Evolutionary conservation across 2,888 invertebrate species (phyloP), one percentile per base, ranked within the genome.

Genomic region (Diabrotica balteata): DNA sequence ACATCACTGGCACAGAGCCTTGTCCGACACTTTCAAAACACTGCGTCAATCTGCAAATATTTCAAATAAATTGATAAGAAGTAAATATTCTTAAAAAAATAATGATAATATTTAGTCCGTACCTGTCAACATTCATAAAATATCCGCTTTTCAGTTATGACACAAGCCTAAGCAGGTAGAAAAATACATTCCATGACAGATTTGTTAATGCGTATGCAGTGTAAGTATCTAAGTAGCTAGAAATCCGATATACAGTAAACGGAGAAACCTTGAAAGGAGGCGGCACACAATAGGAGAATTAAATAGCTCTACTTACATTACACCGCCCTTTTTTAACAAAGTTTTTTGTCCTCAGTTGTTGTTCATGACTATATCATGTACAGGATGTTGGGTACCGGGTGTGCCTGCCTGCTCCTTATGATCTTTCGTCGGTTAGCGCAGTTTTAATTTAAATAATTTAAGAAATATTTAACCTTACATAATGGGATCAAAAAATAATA

Each of bases 181-280:
- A 70, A 69, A 63, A 70, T 60, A 65, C 67, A 45, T 44, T 70
- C 70, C 68, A 67, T 64, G 64, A 66, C 67, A 54, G 59, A 66
- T 66, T 63, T 53, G 42, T 64, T 60, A 69, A 71, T 70, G 67
- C 69, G 67, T 69, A 71, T 67, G 72, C 67, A 69, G 67, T 72
- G 70, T 74, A 71, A 73, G 70, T 67, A 70, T 72, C 72, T 73
- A 74, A 72, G 71, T 73, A 72, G 72, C 73, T 70, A 59, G 76
- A 72, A 75, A 76, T 71, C 62, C 63, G 72, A 76, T 70, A 32
- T 32, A 66, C 67, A 49, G 76, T 76, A 76, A 76, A 68, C 52
- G 67, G 75, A 76, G 72, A 73, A 67, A 71, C 61, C 73, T 74
- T 75, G 63, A 74, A 74, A 74, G 75, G 70, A 69, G 65, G 75